phyloP scores from a whole-genome alignment of 2,888 invertebrate species.

The Tillus elongatus region DNA sequence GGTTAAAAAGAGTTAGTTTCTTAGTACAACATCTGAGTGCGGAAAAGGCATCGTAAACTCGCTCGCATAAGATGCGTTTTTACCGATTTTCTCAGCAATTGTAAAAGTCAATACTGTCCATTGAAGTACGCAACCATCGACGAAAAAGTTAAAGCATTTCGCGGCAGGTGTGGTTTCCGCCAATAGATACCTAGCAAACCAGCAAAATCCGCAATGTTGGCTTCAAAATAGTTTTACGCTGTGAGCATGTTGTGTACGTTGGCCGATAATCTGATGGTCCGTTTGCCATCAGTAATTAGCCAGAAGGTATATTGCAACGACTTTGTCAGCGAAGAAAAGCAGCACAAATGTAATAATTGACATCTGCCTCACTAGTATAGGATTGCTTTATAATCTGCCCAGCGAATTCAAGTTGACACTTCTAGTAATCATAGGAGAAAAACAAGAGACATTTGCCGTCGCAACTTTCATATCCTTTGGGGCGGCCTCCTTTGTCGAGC shows the following conservation, averaged over 20 bases:
- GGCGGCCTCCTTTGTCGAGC: too few species aligned
- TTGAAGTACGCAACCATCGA: conserved; percentile 15
- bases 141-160: conserved; percentile 16
- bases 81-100: conserved; percentile 10
- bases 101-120: conserved; percentile 11
- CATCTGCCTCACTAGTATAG: too few species aligned
- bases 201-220: conserved; percentile 15
- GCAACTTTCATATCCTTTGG: too few species aligned
- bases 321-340: conserved; percentile 11
- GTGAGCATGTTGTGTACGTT: conserved; percentile 16
- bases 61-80: too few species aligned
- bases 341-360: conserved; percentile 17
- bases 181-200: conserved; percentile 19
- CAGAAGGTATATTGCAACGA: conserved; percentile 14
- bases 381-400: too few species aligned
- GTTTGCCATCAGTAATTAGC: conserved; percentile 15
- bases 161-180: conserved; percentile 15
- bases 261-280: conserved; percentile 16
- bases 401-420: too few species aligned
- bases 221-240: conserved; percentile 13
- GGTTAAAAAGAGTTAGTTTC: too few species aligned
- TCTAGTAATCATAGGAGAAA: too few species aligned
- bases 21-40: conserved; percentile 7
- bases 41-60: neutral
- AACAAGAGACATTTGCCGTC: too few species aligned